Percentiles rank a stretch among this genome's conserved stretches.
phyloP scores from a whole-genome alignment of 35 echinoderm and acorn worm species.

The Hemicentrotus pulcherrimus region DNA sequence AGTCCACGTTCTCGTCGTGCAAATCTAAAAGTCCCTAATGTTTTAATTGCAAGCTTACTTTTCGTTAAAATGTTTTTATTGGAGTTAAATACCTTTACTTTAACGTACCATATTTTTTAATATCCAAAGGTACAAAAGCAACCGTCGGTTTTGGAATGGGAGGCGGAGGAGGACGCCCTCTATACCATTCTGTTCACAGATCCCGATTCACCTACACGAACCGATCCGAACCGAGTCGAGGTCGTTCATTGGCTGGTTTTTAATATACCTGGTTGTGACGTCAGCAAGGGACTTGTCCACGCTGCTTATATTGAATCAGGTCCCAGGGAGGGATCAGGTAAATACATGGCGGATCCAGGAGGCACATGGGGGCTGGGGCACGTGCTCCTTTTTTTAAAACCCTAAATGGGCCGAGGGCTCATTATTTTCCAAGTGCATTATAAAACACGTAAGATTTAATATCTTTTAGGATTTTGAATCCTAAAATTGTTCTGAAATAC shows the following conservation, averaged over 20 bases:
- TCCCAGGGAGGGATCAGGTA: slow-evolving; percentile 83
- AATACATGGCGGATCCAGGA: background rate
- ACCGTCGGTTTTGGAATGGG: slow-evolving; percentile 55
- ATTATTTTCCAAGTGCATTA: background rate
- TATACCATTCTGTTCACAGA: slow-evolving; percentile 71
- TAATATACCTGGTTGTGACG: slow-evolving; percentile 77
- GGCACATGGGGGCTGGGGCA: background rate
- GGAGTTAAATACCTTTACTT: background rate
- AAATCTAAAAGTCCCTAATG: no score
- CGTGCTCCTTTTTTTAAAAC: background rate
- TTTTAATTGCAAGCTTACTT: no score
- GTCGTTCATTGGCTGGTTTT: slow-evolving; percentile 87
- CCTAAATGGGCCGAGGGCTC: background rate
- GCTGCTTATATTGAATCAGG: slow-evolving; percentile 87
- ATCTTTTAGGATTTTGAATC: no score
- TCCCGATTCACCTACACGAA: slow-evolving; percentile 69
- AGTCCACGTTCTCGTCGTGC: no score
- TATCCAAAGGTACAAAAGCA: slow-evolving; percentile 50
- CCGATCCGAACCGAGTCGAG: slow-evolving; percentile 62
- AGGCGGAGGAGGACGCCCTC: slow-evolving; percentile 50
- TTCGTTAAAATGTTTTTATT: no score
- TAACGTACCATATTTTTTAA: background rate
- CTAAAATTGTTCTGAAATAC: background rate
- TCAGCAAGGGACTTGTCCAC: slow-evolving; percentile 66
- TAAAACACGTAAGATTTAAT: background rate